Base-by-base conservation (phyloP, 1,140 invertebrate species). In the Belonocnema kinseyi region DNA sequence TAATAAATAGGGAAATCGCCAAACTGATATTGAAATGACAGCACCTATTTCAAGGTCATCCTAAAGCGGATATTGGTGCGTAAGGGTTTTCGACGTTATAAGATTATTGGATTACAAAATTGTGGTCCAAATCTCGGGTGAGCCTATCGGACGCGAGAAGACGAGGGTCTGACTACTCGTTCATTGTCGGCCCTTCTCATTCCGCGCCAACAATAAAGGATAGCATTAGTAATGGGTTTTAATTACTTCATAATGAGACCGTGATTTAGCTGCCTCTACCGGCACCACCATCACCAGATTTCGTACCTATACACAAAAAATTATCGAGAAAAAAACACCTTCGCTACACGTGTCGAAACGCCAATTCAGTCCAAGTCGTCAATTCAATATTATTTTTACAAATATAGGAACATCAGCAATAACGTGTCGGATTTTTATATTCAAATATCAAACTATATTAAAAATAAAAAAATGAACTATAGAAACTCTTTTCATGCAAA, bases 221-320 rank as follows among this genome's bases (percentile, higher is more conserved):
- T 91, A 90, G 87, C 86, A 89, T 88, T 89, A 89, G 90, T 92
- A 92, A 92, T 91, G 89, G 89, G 85, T 91, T 91, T 92, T 91
- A 91, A 92, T 92, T 91, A 91, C 88, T 90, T 91, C 87, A 89
- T 91, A 90, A 91, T 91, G 90, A 91, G 89, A 86, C 85, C 85
- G 83, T 89, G 88, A 89, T 89, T 88, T 89, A 80, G 87, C 87
- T 90, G 82, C 83, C 86, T 82, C 82, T 83, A 80, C 85, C 85
- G 87, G 86, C 85, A 82, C 84, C 89, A 86, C 83, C 84, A 86
- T 77, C 78, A 80, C 79, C 61, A 73, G 56, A 54, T 51, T 72
- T 19, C 40, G 7, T 46, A 56, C 66, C 40, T 13, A 46, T 14
- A 40, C 11, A 46, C 7, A 46, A 46, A 46, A 26, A 58, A 58